Base-by-base conservation (phyloP, 23 tunicate genomes). In the Diplosoma virens region DNA sequence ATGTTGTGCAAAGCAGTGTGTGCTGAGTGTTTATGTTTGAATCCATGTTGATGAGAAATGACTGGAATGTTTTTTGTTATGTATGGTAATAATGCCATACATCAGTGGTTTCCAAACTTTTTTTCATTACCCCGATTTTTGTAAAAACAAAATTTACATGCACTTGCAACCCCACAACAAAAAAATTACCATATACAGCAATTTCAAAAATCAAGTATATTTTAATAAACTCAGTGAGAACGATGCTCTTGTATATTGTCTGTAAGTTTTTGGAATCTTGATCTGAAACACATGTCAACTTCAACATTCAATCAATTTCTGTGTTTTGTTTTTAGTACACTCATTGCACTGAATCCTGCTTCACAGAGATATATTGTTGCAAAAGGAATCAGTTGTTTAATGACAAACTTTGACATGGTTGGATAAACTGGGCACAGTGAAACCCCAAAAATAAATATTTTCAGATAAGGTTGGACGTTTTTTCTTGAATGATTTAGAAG, bases 371-470 rank as follows among this genome's bases (percentile, higher is more conserved):
- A 45, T 45, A 16, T 45, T 11, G n/a, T n/a, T n/a, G n/a, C n/a
- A 58, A 58, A 58, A 20, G 65, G 65, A 24, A 58, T 58, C 17
- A 58, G 65, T 58, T 14, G 65, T 58, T 58, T 20, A 58, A 58
- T 58, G 20, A 58, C 65, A 58, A 58, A 58, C 17, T 58, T 58
- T 58, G 65, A 58, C 22, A 58, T 58, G 20, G 65, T 58, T 24
- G 65, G 65, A 24, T 58, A 58, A 20, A 24, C 21, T 58, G 65
- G 20, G 25, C 21, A 24, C 25, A 58, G 17, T 58, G 65, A 58
- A 7, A 58, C 65, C 65, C 65, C n/a, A 58, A 58, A 58, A 58
- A 24, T 58, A 58, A 58, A 58, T 58, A 58, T 58, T 58, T 58
- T 7, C 25, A 14, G 65, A 58, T 20, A 58, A 20, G 23, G 17